These are phyloP conservation scores for Brienomyrus longianalis DNA, from an alignment of 2,113 vertebrate species.

Conservation along the genomic window DNA sequence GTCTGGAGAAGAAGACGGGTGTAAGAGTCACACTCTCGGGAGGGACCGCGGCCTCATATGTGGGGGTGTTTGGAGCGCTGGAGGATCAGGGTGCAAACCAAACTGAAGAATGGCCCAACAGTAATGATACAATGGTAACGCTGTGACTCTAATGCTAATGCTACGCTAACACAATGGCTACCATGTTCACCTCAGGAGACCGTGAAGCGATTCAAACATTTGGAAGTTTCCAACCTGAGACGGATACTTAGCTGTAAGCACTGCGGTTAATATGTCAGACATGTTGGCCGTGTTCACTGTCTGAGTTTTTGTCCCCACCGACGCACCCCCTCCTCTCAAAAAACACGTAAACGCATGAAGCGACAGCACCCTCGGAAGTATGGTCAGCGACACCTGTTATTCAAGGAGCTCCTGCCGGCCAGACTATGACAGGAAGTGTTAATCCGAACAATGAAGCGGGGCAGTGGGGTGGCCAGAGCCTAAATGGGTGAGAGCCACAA, in stretches of 20 bases:
- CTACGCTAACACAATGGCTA: not conserved
- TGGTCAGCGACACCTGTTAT: not conserved
- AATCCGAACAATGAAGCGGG: not conserved
- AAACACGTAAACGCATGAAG: not conserved
- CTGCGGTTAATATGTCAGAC: constrained; percentile 49
- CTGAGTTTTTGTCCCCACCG: not conserved
- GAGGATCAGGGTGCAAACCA: not conserved
- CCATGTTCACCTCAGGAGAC: not conserved
- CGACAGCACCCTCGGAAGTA: not conserved
- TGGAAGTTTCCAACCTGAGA: not conserved
- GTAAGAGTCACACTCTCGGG: not conserved
- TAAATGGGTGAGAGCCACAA: not conserved
- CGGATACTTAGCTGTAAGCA: constrained; percentile 42
- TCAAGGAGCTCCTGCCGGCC: not conserved
- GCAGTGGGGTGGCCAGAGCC: not conserved
- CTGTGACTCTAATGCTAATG: not conserved
- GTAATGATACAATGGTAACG: not conserved
- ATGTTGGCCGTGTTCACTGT: not conserved
- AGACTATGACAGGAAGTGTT: not conserved
- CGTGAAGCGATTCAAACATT: constrained; percentile 14
- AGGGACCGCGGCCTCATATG: not conserved
- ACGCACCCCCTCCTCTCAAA: not conserved
- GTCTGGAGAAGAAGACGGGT: not conserved
- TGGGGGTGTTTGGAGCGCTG: not conserved
- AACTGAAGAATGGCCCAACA: not conserved